These are phyloP conservation scores for Catharus ustulatus DNA, from an alignment of 2,797 vertebrate genomes.

Conservation along the genomic window DNA sequence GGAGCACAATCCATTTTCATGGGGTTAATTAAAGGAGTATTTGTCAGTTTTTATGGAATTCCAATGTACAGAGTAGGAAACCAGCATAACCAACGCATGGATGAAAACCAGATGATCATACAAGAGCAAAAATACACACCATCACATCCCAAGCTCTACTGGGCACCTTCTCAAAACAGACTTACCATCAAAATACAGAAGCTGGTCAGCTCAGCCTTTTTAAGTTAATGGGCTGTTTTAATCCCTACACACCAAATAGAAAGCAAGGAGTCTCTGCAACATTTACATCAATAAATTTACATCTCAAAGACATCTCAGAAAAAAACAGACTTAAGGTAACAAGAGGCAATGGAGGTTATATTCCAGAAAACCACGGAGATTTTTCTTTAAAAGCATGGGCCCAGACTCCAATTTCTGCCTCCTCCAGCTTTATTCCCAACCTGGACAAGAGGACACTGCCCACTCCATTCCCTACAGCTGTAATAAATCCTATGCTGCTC, in stretches of 20 bases:
- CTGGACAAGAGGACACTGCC: background rate
- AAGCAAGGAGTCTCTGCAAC: background rate
- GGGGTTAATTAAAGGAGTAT: background rate
- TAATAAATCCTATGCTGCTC: background rate
- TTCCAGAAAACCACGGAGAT: background rate
- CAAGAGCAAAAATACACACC: background rate
- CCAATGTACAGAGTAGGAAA: background rate
- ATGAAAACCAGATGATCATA: background rate
- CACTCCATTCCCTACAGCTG: accelerated
- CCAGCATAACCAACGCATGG: background rate
- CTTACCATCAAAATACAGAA: background rate
- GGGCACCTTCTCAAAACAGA: background rate
- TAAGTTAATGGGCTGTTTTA: background rate
- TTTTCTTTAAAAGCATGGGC: background rate
- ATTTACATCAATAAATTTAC: background rate
- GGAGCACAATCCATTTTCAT: background rate
- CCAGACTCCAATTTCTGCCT: background rate
- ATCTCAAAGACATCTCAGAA: background rate
- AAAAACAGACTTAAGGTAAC: background rate
- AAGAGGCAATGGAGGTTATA: background rate
- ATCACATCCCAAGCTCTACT: background rate
- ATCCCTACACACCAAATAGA: background rate
- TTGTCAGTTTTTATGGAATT: background rate
- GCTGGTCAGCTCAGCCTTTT: background rate
- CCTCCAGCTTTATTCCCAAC: background rate